Base-by-base conservation (phyloP, 2,888 invertebrate genomes). In the Dexiosoma caninum region DNA sequence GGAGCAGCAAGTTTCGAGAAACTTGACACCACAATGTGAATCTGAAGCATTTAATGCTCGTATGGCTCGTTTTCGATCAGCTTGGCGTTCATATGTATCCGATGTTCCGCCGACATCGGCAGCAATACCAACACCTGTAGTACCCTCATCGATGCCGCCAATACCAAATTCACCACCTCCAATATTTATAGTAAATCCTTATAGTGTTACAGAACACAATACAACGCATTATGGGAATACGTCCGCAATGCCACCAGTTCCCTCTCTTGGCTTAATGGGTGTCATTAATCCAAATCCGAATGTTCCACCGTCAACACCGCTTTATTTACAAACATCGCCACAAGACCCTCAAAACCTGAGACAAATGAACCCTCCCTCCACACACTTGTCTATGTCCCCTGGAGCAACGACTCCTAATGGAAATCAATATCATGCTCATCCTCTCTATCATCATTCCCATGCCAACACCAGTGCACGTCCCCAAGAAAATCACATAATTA, bases 351-450 rank as follows among this genome's bases (percentile, higher is more conserved):
- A 72, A 70, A 60, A 66, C 67, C 67, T 76, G 44, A 55, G 71
- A 6, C 78, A 74, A 51, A 70, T 76, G 44, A 57, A 78, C 53
- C 74, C 77, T 16, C 75, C 81, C 0, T 59, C 82, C 5, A 55
- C 67, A 3, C 78, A 75, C 40, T 49, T 67, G 10, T 42, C 78
- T n/a, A 60, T 62, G 32, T 72, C 81, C 19, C 67, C 75, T 7
- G 84, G 84, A 37, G 55, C 75, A 62, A 62, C 77, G 21, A 74
- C 76, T n/a, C 44, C 78, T 42, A 64, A 40, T 75, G 78, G 74
- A n/a, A 76, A 79, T 76, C 82, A 82, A 46, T 78, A 82, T 57
- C 76, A 76, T 69, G 37, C 59, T 14, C 78, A 76, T 75, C 70
- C 78, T 32, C 77, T 82, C 70, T 78, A 82, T 53, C 79, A 81